Percentiles rank a stretch among this genome's conserved stretches.
phyloP scores from a whole-genome alignment of 2,888 invertebrate genomes.

The Melipona bicolor region DNA sequence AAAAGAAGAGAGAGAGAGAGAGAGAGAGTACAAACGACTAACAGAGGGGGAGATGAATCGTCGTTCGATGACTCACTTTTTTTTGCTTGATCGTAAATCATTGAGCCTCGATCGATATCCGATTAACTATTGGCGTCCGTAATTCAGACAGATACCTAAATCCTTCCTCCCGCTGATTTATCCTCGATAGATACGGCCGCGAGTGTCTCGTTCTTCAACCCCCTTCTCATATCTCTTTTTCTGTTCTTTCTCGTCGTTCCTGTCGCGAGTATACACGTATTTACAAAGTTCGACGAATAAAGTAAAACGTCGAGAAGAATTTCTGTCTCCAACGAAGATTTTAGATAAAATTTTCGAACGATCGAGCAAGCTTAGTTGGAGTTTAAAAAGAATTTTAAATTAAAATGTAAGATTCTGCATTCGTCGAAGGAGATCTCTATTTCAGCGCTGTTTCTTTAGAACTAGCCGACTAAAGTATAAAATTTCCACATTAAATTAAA shows the following conservation, averaged over 20 bases:
- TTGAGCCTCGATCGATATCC: constrained; percentile 39
- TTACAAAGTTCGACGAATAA: not conserved
- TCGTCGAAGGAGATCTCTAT: too few relatives aligned
- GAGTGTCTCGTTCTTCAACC: constrained; percentile 12
- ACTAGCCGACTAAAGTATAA: too few relatives aligned
- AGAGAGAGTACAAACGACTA: too few relatives aligned
- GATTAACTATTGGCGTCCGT: constrained; percentile 42
- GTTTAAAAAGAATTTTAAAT: too few relatives aligned
- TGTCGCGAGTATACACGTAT: not conserved
- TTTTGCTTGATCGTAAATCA: constrained; percentile 38
- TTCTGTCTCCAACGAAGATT: not conserved
- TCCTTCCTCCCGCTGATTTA: constrained; percentile 40
- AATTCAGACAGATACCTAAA: constrained; percentile 48
- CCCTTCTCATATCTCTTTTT: too few relatives aligned
- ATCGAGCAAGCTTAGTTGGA: too few relatives aligned
- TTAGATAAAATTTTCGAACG: too few relatives aligned
- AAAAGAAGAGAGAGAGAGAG: too few relatives aligned
- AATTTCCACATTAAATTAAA: too few relatives aligned
- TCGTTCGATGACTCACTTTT: constrained; percentile 39
- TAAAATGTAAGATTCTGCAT: too few relatives aligned
- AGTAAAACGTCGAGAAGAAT: not conserved
- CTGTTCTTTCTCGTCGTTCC: not conserved
- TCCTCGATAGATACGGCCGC: constrained; percentile 18
- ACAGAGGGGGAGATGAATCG: not conserved
- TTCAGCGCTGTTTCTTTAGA: too few relatives aligned